Evolutionary conservation across 2,113 vertebrate genomes (phyloP).

Genomic region (Saimiri boliviensis): DNA sequence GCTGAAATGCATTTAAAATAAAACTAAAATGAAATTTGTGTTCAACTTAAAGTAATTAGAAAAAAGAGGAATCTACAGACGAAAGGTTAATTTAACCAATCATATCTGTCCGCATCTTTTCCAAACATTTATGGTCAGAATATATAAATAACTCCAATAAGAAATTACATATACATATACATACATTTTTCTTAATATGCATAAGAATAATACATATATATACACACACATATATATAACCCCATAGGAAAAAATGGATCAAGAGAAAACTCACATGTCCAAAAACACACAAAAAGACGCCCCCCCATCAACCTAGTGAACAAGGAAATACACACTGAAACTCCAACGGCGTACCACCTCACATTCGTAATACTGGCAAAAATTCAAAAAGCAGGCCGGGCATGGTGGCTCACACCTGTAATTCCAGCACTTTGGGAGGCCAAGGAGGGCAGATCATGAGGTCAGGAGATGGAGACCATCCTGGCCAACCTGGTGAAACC

Average conservation of each 20-base stretch:
- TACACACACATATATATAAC: background rate
- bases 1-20: constrained; percentile 14
- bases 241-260: background rate
- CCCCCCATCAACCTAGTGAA: background rate
- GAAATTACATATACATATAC: no score
- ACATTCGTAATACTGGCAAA: background rate
- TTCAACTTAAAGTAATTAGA: background rate
- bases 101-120: background rate
- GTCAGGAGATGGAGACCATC: no score
- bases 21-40: background rate
- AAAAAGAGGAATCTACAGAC: background rate
- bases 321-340: constrained; percentile 18
- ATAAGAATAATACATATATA: background rate
- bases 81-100: background rate
- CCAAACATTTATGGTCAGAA: background rate
- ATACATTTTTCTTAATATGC: no score
- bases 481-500: no score
- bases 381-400: background rate
- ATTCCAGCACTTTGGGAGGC: no score
- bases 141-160: background rate
- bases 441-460: no score
- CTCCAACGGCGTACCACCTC: background rate
- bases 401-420: no score
- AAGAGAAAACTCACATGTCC: background rate
- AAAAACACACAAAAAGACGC: background rate